phyloP scores from a whole-genome alignment of 2,888 invertebrate species.

The Metopia argyrocephala region DNA sequence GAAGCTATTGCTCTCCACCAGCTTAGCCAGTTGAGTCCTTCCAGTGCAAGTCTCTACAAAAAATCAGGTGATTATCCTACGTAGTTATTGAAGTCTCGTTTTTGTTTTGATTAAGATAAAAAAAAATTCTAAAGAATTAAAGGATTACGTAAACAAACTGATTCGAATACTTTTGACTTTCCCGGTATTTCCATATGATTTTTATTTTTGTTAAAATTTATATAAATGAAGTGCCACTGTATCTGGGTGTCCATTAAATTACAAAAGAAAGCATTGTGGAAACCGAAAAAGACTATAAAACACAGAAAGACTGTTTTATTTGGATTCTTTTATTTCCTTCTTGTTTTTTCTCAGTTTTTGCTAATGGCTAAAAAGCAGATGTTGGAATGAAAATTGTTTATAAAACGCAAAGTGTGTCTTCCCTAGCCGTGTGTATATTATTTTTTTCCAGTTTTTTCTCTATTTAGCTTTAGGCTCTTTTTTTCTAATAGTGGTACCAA shows the following conservation, averaged over 20 bases:
- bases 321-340: not conserved
- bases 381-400: conserved; percentile 17
- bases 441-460: not conserved
- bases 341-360: not conserved
- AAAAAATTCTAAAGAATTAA: not conserved
- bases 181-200: too few relatives aligned
- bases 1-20: too few relatives aligned
- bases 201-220: not conserved
- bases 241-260: not conserved
- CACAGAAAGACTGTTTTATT: not conserved
- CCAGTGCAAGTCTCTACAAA: too few relatives aligned
- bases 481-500: conserved; percentile 5
- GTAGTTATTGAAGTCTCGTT: too few relatives aligned
- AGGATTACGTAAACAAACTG: not conserved
- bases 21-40: too few relatives aligned
- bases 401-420: conserved; percentile 6
- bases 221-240: not conserved
- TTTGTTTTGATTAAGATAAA: too few relatives aligned
- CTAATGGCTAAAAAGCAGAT: conserved; percentile 46
- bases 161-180: too few relatives aligned
- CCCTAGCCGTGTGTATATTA: not conserved
- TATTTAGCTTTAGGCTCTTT: conserved; percentile 11
- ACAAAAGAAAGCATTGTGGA: conserved; percentile 8
- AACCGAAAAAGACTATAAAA: not conserved
- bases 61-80: too few relatives aligned